Evolutionary conservation across 2,113 vertebrate species (phyloP).

Genomic region (Crotalus tigris): DNA sequence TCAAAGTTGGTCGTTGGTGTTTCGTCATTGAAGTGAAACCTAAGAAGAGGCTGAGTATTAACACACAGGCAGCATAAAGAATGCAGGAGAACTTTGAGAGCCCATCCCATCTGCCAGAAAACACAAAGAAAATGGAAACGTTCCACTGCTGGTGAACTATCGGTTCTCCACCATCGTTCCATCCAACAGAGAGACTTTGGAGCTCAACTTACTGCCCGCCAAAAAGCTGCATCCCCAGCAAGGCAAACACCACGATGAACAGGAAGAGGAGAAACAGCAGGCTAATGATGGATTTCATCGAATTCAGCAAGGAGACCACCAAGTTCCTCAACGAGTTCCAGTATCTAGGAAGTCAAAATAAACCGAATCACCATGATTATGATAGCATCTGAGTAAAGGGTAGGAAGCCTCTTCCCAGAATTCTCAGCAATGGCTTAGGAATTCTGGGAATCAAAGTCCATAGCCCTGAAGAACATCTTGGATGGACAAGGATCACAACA

Average conservation of each 20-base stretch:
- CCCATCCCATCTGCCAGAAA: neutral
- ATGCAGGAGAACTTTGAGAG: fast-evolving
- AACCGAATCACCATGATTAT: neutral
- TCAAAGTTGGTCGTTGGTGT: slow-evolving; percentile 96
- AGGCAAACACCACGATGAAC: slow-evolving; percentile 95
- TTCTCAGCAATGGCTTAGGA: no score
- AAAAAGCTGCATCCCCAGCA: slow-evolving; percentile 97
- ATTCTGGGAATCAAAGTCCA: no score
- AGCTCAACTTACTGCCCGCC: slow-evolving; percentile 86
- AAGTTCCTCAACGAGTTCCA: slow-evolving; percentile 95
- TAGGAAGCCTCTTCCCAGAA: no score
- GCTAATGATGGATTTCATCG: slow-evolving; percentile 98
- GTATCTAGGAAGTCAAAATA: slow-evolving; percentile 70
- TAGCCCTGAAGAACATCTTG: neutral
- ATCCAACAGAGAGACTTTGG: neutral
- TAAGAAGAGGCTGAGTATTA: slow-evolving; percentile 51
- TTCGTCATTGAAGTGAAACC: slow-evolving; percentile 94
- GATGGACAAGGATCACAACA: neutral
- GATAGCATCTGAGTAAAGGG: neutral
- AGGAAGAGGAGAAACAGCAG: slow-evolving; percentile 94
- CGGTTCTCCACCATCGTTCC: neutral
- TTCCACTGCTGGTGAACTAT: neutral
- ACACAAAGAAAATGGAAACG: neutral
- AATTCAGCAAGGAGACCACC: slow-evolving; percentile 94
- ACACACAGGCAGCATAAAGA: neutral